Evolutionary conservation across 2,888 invertebrate genomes (phyloP).

Genomic region (Drosophila austrosaltans): DNA sequence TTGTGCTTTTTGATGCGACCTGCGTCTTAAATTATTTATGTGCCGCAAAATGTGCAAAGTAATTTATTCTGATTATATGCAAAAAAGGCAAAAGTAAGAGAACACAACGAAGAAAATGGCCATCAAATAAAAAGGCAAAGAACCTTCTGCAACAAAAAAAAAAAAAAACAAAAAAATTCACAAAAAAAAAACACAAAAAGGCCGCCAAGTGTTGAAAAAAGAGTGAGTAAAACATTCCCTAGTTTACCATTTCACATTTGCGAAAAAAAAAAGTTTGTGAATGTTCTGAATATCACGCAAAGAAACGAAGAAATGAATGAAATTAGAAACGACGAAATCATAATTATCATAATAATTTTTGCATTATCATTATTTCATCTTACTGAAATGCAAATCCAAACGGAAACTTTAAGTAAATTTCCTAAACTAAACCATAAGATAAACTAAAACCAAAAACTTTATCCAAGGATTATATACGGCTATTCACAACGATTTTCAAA

Average conservation of each 20-base stretch:
- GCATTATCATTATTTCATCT: too few relatives aligned
- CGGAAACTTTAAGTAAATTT: background rate
- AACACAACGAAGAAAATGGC: constrained; percentile 40
- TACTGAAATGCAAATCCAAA: too few relatives aligned
- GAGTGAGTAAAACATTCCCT: constrained; percentile 9
- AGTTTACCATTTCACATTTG: constrained; percentile 9
- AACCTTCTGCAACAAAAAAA: constrained; percentile 45
- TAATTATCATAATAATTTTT: background rate
- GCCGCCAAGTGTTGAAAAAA: constrained; percentile 69
- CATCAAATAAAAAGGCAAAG: constrained; percentile 69
- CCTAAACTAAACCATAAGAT: background rate
- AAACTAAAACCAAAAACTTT: too few relatives aligned
- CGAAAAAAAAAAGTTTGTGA: background rate
- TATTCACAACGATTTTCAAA: too few relatives aligned
- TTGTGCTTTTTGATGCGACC: constrained; percentile 41
- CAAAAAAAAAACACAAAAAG: constrained; percentile 39
- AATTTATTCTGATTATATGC: constrained; percentile 77
- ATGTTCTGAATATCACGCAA: constrained; percentile 4
- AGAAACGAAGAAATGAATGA: background rate
- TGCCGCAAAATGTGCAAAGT: constrained; percentile 77
- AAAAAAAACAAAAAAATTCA: background rate
- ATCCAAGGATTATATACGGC: too few relatives aligned
- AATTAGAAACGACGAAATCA: background rate
- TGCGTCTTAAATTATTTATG: constrained; percentile 70
- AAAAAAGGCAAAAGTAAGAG: constrained; percentile 32